Base-by-base conservation (phyloP, 2,113 vertebrate species). In the Chiloscyllium plagiosum region DNA sequence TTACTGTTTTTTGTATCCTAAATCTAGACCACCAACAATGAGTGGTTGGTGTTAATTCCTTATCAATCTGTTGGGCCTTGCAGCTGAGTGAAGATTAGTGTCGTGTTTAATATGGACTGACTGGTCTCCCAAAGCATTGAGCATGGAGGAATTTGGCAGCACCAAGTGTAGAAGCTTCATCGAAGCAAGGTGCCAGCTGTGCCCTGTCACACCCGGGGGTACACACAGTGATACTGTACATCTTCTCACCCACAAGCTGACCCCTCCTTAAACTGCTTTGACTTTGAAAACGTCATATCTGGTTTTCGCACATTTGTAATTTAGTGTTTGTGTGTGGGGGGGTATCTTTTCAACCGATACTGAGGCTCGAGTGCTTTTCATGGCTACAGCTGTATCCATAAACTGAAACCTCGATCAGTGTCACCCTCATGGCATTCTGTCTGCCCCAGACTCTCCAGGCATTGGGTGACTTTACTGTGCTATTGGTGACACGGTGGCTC, bases 61-160 rank as follows among this genome's bases (percentile, higher is more conserved):
- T 2, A 7, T 90, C 87, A 90, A 90, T 90, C 87, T 90, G 87
- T 52, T 90, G 87, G 61, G 47, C 87, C 87, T 90, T 61, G 56
- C 50, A 65, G 24, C 61, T 61, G 50, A 29, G 50, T 61, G 56
- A 90, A 90, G 87, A 56, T 90, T 90, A 61, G 87, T 90, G 87
- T 90, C 26, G 13, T 65, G 26, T 26, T 90, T 90, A 90, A 90
- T 56, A 52, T 52, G 1, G 87, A 13, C 87, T 56, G 87, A 90
- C 87, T 90, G 52, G 61, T 90, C 24, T 61, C 87, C 29, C 50
- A 65, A 56, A 61, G 87, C 87, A 89, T 1, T 61, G 52, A 56
- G 22, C 29, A 17, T 1, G 4, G 12, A 33, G 52, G 15, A 90
- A 61, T n/a, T 61, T 90, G 87, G 86, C 50, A 89, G 4, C 17